Base-by-base conservation (phyloP, 2,797 vertebrate genomes). In the Jordanella pulchra region DNA sequence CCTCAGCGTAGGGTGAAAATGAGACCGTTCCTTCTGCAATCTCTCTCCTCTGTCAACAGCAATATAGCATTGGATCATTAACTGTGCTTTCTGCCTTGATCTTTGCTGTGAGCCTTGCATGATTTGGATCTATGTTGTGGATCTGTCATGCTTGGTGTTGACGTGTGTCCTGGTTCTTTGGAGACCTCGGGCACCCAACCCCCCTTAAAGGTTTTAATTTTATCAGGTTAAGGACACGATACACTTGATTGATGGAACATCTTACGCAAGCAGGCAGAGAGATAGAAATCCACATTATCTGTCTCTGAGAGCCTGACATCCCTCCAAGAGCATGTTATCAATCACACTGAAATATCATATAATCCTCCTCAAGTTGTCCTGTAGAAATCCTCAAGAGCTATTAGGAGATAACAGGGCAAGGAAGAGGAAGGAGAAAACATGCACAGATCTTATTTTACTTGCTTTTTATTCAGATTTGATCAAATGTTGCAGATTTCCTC, bases 241-340 rank as follows among this genome's bases (percentile, higher is more conserved):
- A 80, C 85, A 79, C 74, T 78, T 92, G 92, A 95, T 92, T 90
- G 92, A 94, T 93, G 87, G 90, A 68, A 77, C 80, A 87, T 93
- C 90, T 90, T 91, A 92, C 86, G 71, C 73, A 74, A 91, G 84
- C 88, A 88, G 92, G 90, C 92, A 92, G 87, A 91, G 83, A 89
- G 91, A 93, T 92, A 93, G 91, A 94, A 93, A 94, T 93, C 91
- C 90, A 91, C 90, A 94, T 93, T 91, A 92, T 94, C 90, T 79
- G 79, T 91, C 91, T 92, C 87, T 91, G 88, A 92, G 92, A 93
- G 90, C 86, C 92, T 92, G 91, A 94, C 92, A 91, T 90, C 92
- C 86, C 83, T 91, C 84, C 84, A 87, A 88, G 87, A 94, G 86
- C 83, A 73, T 86, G 91, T 92, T 92, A 94, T 94, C 93, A 95